Base-by-base conservation (phyloP, 2,888 invertebrate species). In the Anthophora plumipes region DNA sequence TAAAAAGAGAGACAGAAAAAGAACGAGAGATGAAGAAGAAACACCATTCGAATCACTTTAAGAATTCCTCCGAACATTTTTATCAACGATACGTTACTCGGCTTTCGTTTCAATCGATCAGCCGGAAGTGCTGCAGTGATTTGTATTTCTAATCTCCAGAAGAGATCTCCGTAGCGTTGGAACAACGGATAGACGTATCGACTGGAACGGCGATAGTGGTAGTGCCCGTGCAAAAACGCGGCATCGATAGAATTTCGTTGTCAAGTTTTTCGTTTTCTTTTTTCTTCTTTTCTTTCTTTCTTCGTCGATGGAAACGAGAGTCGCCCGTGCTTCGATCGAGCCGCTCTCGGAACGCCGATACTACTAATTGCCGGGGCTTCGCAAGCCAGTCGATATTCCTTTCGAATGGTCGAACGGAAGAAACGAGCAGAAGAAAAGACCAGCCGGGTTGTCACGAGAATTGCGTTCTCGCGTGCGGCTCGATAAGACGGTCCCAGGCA, bases 391-490 rank as follows among this genome's bases (percentile, higher is more conserved):
- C 57, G 63, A 71, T 68, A 70, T 9, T n/a, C 25, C 50, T 39
- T 55, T 61, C 43, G 60, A 57, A 50, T 46, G 41, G 63, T 39
- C 17, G 41, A 55, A 31, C 31, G 17, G 54, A 60, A 22, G 22
- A 11, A 25, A 48, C 41, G 48, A 41, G 41, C n/a, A 9, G 50
- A 46, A 50, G 48, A 25, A 69, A 60, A 9, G 37, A 12, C 20
- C 12, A 7, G 14, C 37, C 11, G 22, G 4, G 55, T 48, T 39
- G 60, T 59, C 55, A 55, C 41, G 39, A 22, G 52, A 72, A 77
- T 72, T 25, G 66, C 59, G 64, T 60, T 72, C n/a, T 77, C 64
- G 77, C 77, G 59, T 72, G 77, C 41, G 17, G 39, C 46, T 17
- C 52, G 60, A 68, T 20, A 39, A 68, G 50, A 48, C 55, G 22